Evolutionary conservation across 2,797 vertebrate species (phyloP).

Genomic region (Acrossocheilus wenchowensis): DNA sequence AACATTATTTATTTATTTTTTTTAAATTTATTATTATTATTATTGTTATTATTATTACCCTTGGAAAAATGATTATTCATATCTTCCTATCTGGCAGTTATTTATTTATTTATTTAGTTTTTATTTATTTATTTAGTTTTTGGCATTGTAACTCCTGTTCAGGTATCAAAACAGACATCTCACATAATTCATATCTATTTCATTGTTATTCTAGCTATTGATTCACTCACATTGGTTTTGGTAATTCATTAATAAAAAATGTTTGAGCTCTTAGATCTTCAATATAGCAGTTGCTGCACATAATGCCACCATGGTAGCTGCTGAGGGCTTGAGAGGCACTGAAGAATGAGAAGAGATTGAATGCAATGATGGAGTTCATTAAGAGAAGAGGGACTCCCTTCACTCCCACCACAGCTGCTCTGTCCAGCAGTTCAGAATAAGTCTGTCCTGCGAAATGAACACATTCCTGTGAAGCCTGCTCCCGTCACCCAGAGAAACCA

Average conservation of each 20-base stretch:
- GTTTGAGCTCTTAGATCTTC: neutral
- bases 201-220: neutral
- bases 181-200: neutral
- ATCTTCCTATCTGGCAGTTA: no score
- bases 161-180: no score
- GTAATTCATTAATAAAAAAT: neutral
- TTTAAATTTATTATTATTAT: neutral
- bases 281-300: neutral
- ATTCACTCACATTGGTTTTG: neutral
- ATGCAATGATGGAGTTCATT: conserved; percentile 61
- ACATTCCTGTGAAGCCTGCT: conserved; percentile 60
- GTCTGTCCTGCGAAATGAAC: conserved; percentile 65
- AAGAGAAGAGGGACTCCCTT: conserved; percentile 63
- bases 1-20: no score
- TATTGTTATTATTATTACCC: no score
- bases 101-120: no score
- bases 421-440: conserved; percentile 61
- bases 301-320: neutral
- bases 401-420: conserved; percentile 73
- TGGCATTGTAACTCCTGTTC: neutral
- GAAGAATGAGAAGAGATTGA: conserved; percentile 49
- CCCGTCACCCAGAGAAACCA: conserved; percentile 60
- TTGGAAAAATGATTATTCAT: no score
- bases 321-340: conserved; percentile 31
- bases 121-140: neutral